A percentile compares a stretch with the other conserved stretches of the same genome.
These are phyloP conservation scores for Thomomys bottae DNA, from an alignment of 2,113 vertebrate genomes.

Conservation along the genomic window DNA sequence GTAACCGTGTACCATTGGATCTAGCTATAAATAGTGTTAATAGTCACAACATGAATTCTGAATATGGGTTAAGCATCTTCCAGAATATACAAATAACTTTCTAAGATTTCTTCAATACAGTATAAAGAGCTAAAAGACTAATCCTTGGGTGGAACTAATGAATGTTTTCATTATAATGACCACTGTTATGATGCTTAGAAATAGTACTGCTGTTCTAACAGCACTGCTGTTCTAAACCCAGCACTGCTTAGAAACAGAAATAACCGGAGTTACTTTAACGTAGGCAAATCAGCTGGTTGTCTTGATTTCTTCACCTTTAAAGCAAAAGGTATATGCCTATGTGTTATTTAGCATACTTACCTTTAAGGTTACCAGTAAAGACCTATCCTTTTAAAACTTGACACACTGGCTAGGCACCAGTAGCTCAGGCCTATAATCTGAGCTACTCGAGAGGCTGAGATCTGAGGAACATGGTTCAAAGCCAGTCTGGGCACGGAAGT, in stretches of 20 bases:
- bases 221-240: too few relatives aligned
- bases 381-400: neutral
- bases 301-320: slow-evolving; percentile 22
- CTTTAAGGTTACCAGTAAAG: neutral
- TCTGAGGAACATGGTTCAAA: too few relatives aligned
- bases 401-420: neutral
- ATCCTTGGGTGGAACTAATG: neutral
- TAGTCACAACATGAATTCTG: too few relatives aligned
- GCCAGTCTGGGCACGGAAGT: too few relatives aligned
- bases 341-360: neutral
- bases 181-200: neutral
- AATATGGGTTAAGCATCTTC: neutral
- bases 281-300: neutral
- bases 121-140: neutral
- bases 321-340: neutral
- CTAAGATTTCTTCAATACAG: neutral
- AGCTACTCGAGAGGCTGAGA: too few relatives aligned
- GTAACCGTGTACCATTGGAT: too few relatives aligned
- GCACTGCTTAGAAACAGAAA: neutral
- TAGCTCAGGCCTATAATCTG: too few relatives aligned
- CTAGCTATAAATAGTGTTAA: too few relatives aligned
- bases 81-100: neutral
- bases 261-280: neutral
- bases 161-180: neutral
- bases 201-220: too few relatives aligned